Percentiles rank a stretch among this genome's conserved stretches.
phyloP scores from a whole-genome alignment of 2,113 vertebrate species.

The Hyperopisus bebe region DNA sequence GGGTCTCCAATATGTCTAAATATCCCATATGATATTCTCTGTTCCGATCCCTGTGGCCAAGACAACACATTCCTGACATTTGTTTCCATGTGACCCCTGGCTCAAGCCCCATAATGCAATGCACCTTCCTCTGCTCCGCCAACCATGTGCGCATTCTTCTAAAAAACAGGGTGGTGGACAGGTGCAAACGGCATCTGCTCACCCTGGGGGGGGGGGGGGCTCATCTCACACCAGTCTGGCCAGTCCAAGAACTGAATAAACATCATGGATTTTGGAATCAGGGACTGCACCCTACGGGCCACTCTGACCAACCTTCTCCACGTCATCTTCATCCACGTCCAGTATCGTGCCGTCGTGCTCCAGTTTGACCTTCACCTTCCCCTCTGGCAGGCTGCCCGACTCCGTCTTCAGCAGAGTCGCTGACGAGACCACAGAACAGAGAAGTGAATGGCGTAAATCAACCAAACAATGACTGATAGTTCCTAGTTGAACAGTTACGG shows the following conservation, averaged over 20 bases:
- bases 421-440: conserved; percentile 36
- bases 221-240: neutral
- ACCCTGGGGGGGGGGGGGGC: neutral
- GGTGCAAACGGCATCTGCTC: neutral
- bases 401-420: conserved; percentile 78
- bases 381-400: conserved; percentile 69
- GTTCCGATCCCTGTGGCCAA: neutral
- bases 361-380: conserved; percentile 85
- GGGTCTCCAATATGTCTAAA: neutral
- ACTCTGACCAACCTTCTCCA: conserved; percentile 78
- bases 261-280: neutral
- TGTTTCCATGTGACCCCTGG: neutral
- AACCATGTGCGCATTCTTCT: conserved; percentile 18
- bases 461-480: neutral
- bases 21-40: neutral
- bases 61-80: neutral
- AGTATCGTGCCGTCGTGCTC: conserved; percentile 80
- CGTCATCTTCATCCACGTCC: conserved; percentile 91
- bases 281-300: neutral
- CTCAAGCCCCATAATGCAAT: conserved; percentile 1
- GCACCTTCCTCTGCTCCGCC: neutral
- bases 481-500: neutral
- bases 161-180: neutral
- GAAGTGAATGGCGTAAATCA: neutral
- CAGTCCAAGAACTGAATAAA: neutral